Evolutionary conservation across 2,113 vertebrate genomes (phyloP).

Genomic region (Aleadryas rufinucha): DNA sequence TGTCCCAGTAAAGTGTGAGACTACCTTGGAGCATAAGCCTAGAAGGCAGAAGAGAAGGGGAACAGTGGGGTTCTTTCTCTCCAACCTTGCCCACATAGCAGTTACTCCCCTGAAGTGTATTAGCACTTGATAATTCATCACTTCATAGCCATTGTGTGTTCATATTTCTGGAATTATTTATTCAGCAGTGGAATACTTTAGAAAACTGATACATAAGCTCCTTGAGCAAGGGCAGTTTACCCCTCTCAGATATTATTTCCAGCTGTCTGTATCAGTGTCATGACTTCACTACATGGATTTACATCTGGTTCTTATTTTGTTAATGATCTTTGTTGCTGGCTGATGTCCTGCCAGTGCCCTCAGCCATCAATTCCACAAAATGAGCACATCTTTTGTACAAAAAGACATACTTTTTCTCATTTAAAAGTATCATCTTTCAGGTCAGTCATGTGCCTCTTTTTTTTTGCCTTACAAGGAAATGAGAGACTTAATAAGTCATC

Average conservation of each 20-base stretch:
- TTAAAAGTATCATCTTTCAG: background rate
- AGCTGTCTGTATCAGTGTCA: background rate
- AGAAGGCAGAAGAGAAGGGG: background rate
- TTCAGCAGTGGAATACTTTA: background rate
- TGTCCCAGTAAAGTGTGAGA: accelerated
- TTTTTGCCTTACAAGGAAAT: conserved; percentile 25
- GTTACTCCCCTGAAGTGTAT: background rate
- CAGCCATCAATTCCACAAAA: background rate
- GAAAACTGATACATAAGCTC: background rate
- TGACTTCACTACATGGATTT: background rate
- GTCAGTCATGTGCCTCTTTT: background rate
- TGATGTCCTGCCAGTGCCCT: conserved; percentile 1
- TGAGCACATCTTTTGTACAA: background rate
- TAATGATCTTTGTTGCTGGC: background rate
- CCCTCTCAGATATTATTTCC: background rate
- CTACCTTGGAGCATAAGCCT: background rate
- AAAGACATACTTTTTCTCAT: background rate
- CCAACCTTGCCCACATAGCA: background rate
- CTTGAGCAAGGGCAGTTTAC: background rate
- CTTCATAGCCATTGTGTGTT: background rate
- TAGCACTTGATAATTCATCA: background rate
- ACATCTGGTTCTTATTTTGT: conserved; percentile 24
- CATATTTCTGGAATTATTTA: background rate
- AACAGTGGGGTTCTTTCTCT: background rate
- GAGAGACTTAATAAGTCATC: background rate